Conservation (phyloP, 2,888 invertebrate genomes). For the Luffia ferchaultella region DNA sequence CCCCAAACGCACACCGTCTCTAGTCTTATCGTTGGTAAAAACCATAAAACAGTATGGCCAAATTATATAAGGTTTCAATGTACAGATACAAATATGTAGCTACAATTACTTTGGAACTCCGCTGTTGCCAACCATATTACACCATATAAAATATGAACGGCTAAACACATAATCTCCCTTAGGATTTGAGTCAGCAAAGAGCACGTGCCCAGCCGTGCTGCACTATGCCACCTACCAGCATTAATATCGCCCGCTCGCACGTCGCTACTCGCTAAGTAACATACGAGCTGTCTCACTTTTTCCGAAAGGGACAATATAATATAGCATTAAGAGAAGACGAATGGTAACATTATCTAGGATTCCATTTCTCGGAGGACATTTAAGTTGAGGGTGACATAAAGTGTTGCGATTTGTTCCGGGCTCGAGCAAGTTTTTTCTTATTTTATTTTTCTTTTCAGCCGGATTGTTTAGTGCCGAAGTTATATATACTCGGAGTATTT, state of each 20-base stretch:
- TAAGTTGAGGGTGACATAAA: conserved; percentile 53
- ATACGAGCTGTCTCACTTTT: conserved; percentile 14
- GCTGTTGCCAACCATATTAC: too few relatives aligned
- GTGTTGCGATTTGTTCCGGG: conserved; percentile 45
- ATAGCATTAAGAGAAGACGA: conserved; percentile 41
- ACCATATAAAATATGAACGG: too few relatives aligned
- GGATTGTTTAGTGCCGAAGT: conserved; percentile 1
- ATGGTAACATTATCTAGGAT: conserved; percentile 47
- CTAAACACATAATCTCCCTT: background rate
- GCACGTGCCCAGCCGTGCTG: too few relatives aligned
- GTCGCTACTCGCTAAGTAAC: conserved; percentile 8
- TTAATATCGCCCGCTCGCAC: background rate
- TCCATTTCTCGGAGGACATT: conserved; percentile 44
- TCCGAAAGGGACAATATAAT: conserved; percentile 32
- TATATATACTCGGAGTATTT: too few relatives aligned
- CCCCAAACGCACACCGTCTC: too few relatives aligned
- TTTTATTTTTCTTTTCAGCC: background rate
- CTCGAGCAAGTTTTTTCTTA: background rate
- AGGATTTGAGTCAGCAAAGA: too few relatives aligned
- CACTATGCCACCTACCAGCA: background rate
- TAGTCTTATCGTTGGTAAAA: too few relatives aligned
- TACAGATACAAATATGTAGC: too few relatives aligned
- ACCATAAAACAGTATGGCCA: too few relatives aligned
- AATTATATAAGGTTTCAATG: too few relatives aligned
- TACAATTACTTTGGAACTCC: too few relatives aligned